Base-by-base conservation (phyloP, 2,888 invertebrate species). In the Drosophila siamana region DNA sequence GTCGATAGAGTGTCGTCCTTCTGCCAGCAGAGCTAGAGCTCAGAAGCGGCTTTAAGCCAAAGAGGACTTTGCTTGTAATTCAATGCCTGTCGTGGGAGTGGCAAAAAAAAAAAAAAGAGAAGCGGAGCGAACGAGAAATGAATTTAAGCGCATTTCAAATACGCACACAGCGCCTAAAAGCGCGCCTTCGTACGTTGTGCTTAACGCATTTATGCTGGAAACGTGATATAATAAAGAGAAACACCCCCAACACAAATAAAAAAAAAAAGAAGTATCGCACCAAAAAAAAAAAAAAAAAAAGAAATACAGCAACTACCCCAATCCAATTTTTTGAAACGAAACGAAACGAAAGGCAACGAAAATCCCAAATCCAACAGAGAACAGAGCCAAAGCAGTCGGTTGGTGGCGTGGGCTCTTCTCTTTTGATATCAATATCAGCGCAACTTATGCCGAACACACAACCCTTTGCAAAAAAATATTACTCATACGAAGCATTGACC, bases 121-220 rank as follows among this genome's bases (percentile, higher is more conserved):
- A n/a, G n/a, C n/a, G 61, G 55, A 57, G 36, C 36, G 36, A 52
- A 55, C 38, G 54, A 65, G 68, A 77, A 79, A 74, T 78, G 85
- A 83, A 80, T 84, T 86, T 84, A 86, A 84, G 86, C 80, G 76
- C 86, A 74, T 86, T 84, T 84, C 78, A 86, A 86, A 85, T 81
- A 78, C 80, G 67, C 65, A 79, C 60, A 69, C 54, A 63, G 51
- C 64, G 69, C 68, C 65, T 77, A 80, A 73, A 75, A 67, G 73
- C 75, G 74, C 80, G 81, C 52, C 57, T 61, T 8, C 33, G 26
- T 63, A 74, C 70, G 62, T 75, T 81, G 80, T 78, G 78, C 86
- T 86, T 87, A 86, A 86, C 86, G 84, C 87, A 75, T 86, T 86
- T 89, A 86, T 86, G 89, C 73, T 79, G 73, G 82, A 80, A 87